Conservation (phyloP, 2,888 invertebrate species). For the Sminthurinus aureus region DNA sequence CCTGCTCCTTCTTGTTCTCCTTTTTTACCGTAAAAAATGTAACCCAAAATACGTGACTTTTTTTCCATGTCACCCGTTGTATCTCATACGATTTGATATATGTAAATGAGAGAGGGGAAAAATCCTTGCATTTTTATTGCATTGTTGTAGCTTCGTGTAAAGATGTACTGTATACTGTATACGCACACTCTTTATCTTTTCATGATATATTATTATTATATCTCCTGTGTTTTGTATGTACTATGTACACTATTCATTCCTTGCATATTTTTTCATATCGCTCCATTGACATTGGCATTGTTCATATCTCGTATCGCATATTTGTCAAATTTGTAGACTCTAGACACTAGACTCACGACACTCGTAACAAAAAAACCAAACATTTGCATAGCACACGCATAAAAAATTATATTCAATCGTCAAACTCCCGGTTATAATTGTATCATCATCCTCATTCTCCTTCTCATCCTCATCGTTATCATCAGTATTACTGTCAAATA, state of each 20-base stretch:
- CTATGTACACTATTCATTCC: too few species aligned
- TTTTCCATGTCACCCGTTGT: too few species aligned
- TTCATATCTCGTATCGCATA: too few species aligned
- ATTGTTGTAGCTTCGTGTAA: neutral
- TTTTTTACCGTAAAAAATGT: neutral
- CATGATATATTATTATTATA: too few species aligned
- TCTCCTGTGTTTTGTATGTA: too few species aligned
- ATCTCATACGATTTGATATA: neutral
- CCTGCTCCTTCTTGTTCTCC: neutral
- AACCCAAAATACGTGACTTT: conserved; percentile 16
- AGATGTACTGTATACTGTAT: neutral
- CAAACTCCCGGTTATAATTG: neutral
- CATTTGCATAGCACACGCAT: neutral
- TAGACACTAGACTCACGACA: neutral
- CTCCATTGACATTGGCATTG: too few species aligned
- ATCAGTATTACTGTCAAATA: neutral
- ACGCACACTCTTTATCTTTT: neutral
- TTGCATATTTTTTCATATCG: too few species aligned
- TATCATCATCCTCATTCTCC: neutral
- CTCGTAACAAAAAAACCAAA: neutral
- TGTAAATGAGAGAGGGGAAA: neutral
- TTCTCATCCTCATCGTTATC: neutral
- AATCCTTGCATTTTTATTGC: too few species aligned
- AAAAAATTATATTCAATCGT: neutral
- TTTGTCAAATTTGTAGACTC: too few species aligned